These are phyloP conservation scores for Verasper variegatus DNA, from an alignment of 2,113 vertebrate species.

Conservation along the genomic window DNA sequence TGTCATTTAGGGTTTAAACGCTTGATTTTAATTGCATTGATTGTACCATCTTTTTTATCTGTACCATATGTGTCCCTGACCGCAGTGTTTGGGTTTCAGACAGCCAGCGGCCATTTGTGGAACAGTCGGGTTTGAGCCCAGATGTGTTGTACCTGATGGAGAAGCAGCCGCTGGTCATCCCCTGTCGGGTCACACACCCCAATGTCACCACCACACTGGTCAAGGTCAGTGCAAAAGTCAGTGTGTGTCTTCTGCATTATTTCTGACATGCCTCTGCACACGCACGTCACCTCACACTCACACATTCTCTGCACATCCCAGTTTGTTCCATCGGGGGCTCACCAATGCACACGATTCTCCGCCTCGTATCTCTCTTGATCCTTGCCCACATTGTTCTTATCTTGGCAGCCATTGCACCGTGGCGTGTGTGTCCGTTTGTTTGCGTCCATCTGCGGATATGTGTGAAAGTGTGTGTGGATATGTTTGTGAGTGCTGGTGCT, in stretches of 20 bases:
- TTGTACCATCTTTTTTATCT: neutral
- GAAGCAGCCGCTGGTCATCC: constrained; percentile 87
- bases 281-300: neutral
- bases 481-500: constrained; percentile 68
- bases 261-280: neutral
- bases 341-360: constrained; percentile 19
- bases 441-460: constrained; percentile 62
- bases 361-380: constrained; percentile 42
- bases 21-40: too few species aligned
- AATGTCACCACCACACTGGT: constrained; percentile 85
- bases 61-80: constrained; percentile 70
- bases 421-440: constrained; percentile 64
- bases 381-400: constrained; percentile 72
- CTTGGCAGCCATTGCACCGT: constrained; percentile 62
- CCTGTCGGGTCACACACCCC: constrained; percentile 92
- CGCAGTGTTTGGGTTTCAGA: constrained; percentile 87
- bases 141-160: constrained; percentile 86
- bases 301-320: constrained; percentile 12
- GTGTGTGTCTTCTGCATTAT: too few species aligned
- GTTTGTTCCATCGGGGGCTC: constrained; percentile 24
- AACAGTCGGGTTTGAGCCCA: constrained; percentile 83
- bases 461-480: constrained; percentile 77
- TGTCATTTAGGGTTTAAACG: too few species aligned
- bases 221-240: constrained; percentile 78
- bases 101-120: constrained; percentile 88